phyloP scores from a whole-genome alignment of 64 coral and sea anemone genomes.

The Platygyra sinensis region DNA sequence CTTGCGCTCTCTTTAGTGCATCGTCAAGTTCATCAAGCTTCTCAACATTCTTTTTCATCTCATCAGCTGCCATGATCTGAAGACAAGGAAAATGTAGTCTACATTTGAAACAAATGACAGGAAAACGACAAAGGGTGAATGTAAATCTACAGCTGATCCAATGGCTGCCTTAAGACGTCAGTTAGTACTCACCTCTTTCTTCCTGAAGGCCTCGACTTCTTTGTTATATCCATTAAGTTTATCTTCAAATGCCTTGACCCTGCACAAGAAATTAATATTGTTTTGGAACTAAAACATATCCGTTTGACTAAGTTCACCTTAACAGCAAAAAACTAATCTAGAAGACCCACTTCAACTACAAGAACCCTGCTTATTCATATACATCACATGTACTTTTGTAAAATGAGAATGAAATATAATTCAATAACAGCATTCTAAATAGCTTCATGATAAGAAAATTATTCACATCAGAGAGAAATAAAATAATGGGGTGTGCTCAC shows the following conservation, averaged over 20 bases:
- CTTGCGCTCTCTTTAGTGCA: constrained; percentile 64
- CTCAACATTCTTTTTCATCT: constrained; percentile 99
- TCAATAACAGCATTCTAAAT: too few relatives aligned
- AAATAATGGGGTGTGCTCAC: too few relatives aligned
- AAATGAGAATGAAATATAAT: too few relatives aligned
- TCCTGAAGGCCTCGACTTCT: constrained; percentile 97
- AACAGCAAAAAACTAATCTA: too few relatives aligned
- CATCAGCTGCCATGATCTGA: constrained; percentile 97
- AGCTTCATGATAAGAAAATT: too few relatives aligned
- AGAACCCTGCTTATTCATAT: too few relatives aligned
- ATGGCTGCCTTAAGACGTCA: too few relatives aligned
- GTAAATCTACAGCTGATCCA: not conserved
- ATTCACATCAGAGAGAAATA: too few relatives aligned
- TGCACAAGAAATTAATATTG: not conserved
- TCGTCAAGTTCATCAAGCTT: constrained; percentile 97
- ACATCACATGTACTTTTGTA: too few relatives aligned
- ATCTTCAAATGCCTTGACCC: constrained; percentile 94
- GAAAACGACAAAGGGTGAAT: not conserved
- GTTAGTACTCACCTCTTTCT: constrained; percentile 79
- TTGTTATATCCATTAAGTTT: constrained; percentile 97
- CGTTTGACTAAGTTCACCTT: too few relatives aligned
- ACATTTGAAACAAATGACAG: not conserved
- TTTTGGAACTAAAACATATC: too few relatives aligned
- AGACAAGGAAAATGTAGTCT: not conserved
- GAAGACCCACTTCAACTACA: too few relatives aligned